phyloP scores from a whole-genome alignment of 2,113 vertebrate species.

The Brienomyrus brachyistius region DNA sequence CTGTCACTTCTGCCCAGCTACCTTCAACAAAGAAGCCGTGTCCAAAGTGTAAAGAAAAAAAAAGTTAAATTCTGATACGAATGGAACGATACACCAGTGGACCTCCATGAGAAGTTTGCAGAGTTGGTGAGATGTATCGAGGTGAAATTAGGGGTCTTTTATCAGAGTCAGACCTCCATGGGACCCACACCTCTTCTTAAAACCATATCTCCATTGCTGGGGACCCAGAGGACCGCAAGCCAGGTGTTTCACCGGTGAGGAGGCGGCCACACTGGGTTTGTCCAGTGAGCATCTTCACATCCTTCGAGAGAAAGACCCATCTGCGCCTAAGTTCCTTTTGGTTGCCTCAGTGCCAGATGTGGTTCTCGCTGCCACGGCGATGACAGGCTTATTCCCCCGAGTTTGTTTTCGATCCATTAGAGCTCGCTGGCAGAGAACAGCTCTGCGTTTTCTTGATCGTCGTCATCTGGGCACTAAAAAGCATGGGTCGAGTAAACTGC shows the following conservation, averaged over 20 bases:
- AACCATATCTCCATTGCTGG: neutral
- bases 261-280: neutral
- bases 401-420: conserved; percentile 1
- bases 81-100: neutral
- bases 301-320: neutral
- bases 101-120: neutral
- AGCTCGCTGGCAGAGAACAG: neutral
- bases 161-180: neutral
- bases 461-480: neutral
- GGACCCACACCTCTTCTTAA: neutral
- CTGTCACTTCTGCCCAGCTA: neutral
- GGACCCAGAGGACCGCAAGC: neutral
- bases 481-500: neutral
- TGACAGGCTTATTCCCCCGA: conserved; percentile 16
- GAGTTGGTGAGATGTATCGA: neutral
- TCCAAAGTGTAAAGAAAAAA: neutral
- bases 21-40: neutral
- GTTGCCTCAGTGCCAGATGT: conserved; percentile 11
- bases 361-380: neutral
- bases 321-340: neutral
- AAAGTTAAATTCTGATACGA: neutral
- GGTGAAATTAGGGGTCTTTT: neutral
- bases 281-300: neutral
- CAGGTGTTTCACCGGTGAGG: neutral
- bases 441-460: neutral